Base-by-base conservation (phyloP, 2,113 vertebrate species). In the Pelecanus crispus region DNA sequence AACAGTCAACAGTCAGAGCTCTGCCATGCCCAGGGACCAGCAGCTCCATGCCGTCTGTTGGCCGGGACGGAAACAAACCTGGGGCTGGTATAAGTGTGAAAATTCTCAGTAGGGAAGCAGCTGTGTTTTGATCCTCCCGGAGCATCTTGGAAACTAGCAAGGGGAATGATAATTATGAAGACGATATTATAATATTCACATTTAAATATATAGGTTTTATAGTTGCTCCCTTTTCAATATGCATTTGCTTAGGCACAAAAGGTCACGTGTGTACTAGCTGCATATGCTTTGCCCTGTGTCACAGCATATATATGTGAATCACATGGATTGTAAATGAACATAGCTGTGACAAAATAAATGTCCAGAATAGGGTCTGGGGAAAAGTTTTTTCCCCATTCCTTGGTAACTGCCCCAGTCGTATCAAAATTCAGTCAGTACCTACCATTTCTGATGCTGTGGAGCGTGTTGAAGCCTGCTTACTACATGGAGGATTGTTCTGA, bases 51-150 rank as follows among this genome's bases (percentile, higher is more conserved):
- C 94, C 87, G 94, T 95, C 97, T 97, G 87, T 95, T 95, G 95
- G 96, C 95, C 93, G 5, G 94, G 94, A 95, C 65, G 2, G 95
- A 97, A 97, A 97, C 97, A 97, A 96, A 97, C 94, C 96, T 90
- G 95, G 89, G 96, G 95, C 96, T 95, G 88, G 24, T 95, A 55
- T 59, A 95, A 96, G 92, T 97, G 95, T 97, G 94, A 96, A 97
- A 96, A 96, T 96, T 96, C 94, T 96, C 95, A 93, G 88, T 79
- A 93, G 71, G 78, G 91, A 97, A 97, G 95, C 97, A 97, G 96
- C 95, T 97, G 95, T 97, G 96, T 96, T 97, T 97, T 97, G 95
- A 94, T 97, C 94, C 96, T 95, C 91, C 79, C 88, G 40, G 85
- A 95, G 74, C 91, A 83, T 96, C 93, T 97, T 97, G 94, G 96